Base-by-base conservation (phyloP, 1,140 invertebrate genomes). In the Brachionus angularis region DNA sequence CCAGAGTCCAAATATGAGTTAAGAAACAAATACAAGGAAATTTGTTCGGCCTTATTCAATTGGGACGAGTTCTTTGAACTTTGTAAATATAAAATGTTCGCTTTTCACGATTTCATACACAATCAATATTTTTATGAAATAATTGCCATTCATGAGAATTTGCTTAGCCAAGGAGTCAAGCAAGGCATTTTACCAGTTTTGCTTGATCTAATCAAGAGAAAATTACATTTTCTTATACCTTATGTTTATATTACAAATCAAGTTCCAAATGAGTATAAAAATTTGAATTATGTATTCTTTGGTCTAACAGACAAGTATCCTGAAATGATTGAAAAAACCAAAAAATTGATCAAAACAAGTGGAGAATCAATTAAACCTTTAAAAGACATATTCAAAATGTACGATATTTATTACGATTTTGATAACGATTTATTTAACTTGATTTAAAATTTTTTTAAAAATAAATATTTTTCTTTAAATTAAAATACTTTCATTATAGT, bases 21-120 rank as follows among this genome's bases (percentile, higher is more conserved):
- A 18, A 34, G 53, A 0, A n/a, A 21, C 18, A 8, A 39, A 2
- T 58, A 58, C 7, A 23, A 58, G 21, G 39, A 58, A 3, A 21
- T 58, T 10, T 23, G 18, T 21, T 39, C 21, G 3, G 25, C 21
- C 25, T 39, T 58, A n/a, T 58, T 39, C 53, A 58, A 58, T 39
- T 58, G 53, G 53, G 53, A 58, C 23, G 53, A 58, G n/a, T 58
- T 58, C 27, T 58, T 58, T 25, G 53, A 58, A n/a, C 33, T 58
- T 16, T 39, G 53, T 42, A 58, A 39, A 39, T 58, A 23, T 5
- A 58, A 58, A 4, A 7, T 58, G 1, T 58, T 58, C 33, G 25
- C 18, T 25, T 39, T 58, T 58, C 2, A 39, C 0, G 53, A 58
- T 23, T 58, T 29, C 39, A 39, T 58, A 36, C 53, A 58, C 53